A percentile compares a stretch with the other conserved stretches of the same genome.
phyloP scores from a whole-genome alignment of 2,888 invertebrate genomes.

The Portevinia maculata region DNA sequence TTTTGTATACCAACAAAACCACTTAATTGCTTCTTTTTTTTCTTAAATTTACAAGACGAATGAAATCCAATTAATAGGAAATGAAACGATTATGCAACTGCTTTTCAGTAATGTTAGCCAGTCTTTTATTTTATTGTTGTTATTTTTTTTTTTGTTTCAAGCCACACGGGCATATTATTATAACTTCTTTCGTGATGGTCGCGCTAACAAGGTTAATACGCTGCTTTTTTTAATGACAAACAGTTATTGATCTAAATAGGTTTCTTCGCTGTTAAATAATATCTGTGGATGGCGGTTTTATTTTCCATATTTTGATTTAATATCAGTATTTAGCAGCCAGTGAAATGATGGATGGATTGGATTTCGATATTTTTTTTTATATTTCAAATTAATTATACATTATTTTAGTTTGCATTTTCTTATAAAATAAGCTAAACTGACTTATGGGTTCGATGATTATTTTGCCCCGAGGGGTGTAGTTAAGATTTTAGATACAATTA shows the following conservation, averaged over 20 bases:
- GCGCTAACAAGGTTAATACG: constrained; percentile 58
- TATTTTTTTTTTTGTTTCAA: background rate
- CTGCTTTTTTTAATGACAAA: constrained; percentile 52
- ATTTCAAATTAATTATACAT: no score
- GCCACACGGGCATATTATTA: constrained; percentile 39
- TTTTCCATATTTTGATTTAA: constrained; percentile 10
- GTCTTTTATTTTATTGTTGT: constrained; percentile 6
- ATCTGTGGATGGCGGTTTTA: background rate
- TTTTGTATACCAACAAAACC: constrained; percentile 30
- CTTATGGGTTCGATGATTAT: no score
- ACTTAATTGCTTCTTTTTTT: constrained; percentile 42
- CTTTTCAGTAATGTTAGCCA: constrained; percentile 33
- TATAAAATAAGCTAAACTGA: no score
- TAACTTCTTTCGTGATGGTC: constrained; percentile 55
- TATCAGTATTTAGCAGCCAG: background rate
- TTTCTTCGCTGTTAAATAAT: constrained; percentile 34
- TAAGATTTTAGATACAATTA: no score
- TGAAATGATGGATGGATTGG: background rate
- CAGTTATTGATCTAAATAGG: constrained; percentile 53
- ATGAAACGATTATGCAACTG: constrained; percentile 55
- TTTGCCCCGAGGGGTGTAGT: no score
- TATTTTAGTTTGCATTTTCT: no score
- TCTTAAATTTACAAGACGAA: constrained; percentile 30
- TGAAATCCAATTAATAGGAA: constrained; percentile 54
- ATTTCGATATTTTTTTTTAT: background rate